These are phyloP conservation scores for Montipora capricornis DNA, from an alignment of 64 coral and sea anemone genomes.

Conservation along the genomic window DNA sequence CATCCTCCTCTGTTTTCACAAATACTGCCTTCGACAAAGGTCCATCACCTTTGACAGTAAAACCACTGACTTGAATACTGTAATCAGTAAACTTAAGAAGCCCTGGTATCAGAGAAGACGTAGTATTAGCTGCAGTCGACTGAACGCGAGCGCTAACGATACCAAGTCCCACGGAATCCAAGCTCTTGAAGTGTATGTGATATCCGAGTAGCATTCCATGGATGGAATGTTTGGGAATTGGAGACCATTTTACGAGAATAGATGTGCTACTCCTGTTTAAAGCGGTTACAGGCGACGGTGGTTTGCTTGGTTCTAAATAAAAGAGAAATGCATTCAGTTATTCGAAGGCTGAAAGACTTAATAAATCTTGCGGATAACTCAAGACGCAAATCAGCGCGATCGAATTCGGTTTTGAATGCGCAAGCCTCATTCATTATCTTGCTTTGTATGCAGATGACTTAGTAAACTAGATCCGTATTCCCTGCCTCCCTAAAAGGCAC, in stretches of 20 bases:
- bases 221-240: constrained; percentile 29
- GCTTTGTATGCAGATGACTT: too few relatives aligned
- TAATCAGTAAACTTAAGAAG: constrained; percentile 80
- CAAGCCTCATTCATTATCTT: too few relatives aligned
- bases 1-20: constrained; percentile 74
- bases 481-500: too few relatives aligned
- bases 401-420: too few relatives aligned
- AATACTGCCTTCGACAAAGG: constrained; percentile 38
- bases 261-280: constrained; percentile 43
- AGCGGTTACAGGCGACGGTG: constrained; percentile 26
- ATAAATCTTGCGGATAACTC: too few relatives aligned
- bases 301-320: constrained; percentile 16
- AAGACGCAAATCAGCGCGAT: too few relatives aligned
- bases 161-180: constrained; percentile 22
- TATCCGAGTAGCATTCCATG: constrained; percentile 60
- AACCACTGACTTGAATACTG: constrained; percentile 67
- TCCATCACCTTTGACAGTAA: constrained; percentile 74
- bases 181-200: constrained; percentile 14
- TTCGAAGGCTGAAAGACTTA: too few relatives aligned
- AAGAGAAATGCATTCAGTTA: neutral
- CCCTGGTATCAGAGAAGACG: constrained; percentile 17
- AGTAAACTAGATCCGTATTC: too few relatives aligned
- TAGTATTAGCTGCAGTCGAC: neutral
- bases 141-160: constrained; percentile 4
- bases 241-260: constrained; percentile 49